Conservation (phyloP, 2,113 vertebrate genomes). For the Thryonomys swinderianus region DNA sequence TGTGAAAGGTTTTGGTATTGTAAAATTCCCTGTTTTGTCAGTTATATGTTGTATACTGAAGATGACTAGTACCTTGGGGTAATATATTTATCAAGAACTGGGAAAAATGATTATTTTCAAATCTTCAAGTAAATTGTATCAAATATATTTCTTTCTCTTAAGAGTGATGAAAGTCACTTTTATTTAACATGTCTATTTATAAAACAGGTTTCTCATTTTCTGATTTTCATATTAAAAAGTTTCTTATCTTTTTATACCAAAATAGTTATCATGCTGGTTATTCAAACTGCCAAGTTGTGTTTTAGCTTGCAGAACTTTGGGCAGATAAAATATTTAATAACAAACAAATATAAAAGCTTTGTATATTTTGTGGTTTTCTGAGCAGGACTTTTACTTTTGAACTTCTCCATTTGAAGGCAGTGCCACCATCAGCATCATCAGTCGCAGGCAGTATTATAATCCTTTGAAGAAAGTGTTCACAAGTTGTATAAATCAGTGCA, state of each 20-base stretch:
- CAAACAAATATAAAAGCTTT: slow-evolving; percentile 61
- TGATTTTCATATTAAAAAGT: slow-evolving; percentile 65
- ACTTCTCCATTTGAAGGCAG: slow-evolving; percentile 53
- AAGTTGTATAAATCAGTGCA: slow-evolving; percentile 79
- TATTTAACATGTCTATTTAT: slow-evolving; percentile 71
- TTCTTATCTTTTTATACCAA: slow-evolving; percentile 76
- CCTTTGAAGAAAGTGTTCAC: slow-evolving; percentile 64
- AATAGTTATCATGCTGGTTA: slow-evolving; percentile 62
- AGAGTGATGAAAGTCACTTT: slow-evolving; percentile 42
- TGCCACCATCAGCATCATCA: slow-evolving; percentile 29
- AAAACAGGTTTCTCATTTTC: slow-evolving; percentile 58
- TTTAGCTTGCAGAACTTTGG: slow-evolving; percentile 74
- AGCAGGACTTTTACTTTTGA: slow-evolving; percentile 64
- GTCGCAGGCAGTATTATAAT: slow-evolving; percentile 68
- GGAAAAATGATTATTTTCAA: slow-evolving; percentile 72
- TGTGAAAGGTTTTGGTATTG: slow-evolving; percentile 67
- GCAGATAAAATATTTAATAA: slow-evolving; percentile 56
- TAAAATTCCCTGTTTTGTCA: slow-evolving; percentile 67
- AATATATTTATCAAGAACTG: slow-evolving; percentile 78
- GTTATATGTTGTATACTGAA: slow-evolving; percentile 69
- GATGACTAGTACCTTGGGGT: slow-evolving; percentile 73
- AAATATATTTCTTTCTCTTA: slow-evolving; percentile 48
- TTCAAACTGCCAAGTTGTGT: slow-evolving; percentile 71
- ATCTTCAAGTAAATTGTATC: slow-evolving; percentile 61
- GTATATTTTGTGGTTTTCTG: slow-evolving; percentile 74